A percentile compares a stretch with the other conserved stretches of the same genome.
phyloP scores from a whole-genome alignment of 2,888 invertebrate genomes.

The Pyrrhosoma nymphula region DNA sequence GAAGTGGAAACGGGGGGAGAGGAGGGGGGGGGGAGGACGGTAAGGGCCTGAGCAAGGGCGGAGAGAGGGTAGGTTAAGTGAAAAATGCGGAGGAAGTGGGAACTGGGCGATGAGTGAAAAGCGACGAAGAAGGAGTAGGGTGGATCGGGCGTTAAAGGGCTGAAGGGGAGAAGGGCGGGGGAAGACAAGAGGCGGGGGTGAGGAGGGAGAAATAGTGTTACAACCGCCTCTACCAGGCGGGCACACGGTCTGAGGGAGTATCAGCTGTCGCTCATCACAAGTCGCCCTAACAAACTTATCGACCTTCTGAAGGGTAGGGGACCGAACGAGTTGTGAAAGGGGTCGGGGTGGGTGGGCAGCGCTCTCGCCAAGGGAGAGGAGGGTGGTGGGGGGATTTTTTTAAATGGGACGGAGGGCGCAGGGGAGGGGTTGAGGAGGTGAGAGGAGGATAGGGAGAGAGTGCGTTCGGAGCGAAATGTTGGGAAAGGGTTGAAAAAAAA shows the following conservation, averaged over 20 bases:
- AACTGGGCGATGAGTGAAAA: not conserved
- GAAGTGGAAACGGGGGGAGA: not conserved
- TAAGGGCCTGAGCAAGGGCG: not conserved
- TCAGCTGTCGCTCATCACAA: conserved; percentile 67
- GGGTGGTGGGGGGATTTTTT: not conserved
- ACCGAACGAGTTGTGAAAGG: not conserved
- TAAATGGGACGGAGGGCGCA: not conserved
- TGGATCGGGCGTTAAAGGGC: not conserved
- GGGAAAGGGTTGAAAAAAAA: conserved; percentile 20
- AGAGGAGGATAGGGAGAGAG: not conserved
- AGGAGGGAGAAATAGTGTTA: conserved; percentile 12
- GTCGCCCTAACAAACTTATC: conserved; percentile 67
- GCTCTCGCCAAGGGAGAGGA: not conserved
- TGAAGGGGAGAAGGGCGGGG: not conserved
- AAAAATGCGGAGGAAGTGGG: not conserved
- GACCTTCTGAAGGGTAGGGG: conserved; percentile 54
- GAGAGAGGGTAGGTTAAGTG: not conserved
- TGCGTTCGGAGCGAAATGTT: not conserved
- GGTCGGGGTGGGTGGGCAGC: not conserved
- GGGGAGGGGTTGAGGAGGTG: not conserved
- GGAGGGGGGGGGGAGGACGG: too few species aligned
- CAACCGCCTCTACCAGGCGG: conserved; percentile 62
- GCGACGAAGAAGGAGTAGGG: not conserved
- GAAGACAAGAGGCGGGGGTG: not conserved
- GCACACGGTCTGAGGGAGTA: conserved; percentile 66